These are phyloP conservation scores for Drosophila lacteicornis DNA, from an alignment of 1,140 invertebrate genomes.

Conservation along the genomic window DNA sequence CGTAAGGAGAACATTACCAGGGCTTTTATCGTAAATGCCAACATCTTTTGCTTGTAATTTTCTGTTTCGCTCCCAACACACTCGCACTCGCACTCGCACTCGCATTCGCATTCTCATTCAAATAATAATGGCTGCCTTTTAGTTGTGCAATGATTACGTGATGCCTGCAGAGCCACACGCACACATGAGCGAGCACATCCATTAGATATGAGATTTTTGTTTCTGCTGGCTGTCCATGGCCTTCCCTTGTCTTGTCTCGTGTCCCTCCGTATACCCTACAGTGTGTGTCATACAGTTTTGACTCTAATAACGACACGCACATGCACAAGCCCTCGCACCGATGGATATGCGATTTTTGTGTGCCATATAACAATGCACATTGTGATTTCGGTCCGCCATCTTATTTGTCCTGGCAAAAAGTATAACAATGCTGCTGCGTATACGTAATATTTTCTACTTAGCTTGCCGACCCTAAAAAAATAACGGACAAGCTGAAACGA, in stretches of 20 bases:
- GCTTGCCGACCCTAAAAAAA: conserved; percentile 44
- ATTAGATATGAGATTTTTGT: conserved; percentile 80
- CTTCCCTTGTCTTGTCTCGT: conserved; percentile 23
- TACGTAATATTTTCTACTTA: conserved; percentile 66
- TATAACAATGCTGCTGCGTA: conserved; percentile 47
- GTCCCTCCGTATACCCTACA: background rate
- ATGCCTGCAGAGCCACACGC: conserved; percentile 64
- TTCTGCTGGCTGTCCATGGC: conserved; percentile 48
- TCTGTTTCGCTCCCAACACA: conserved; percentile 75
- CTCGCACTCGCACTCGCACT: conserved; percentile 47
- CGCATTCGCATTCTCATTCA: conserved; percentile 75
- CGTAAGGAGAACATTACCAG: conserved; percentile 80
- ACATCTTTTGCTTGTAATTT: conserved; percentile 82
- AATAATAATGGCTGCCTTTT: conserved; percentile 82
- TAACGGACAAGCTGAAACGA: conserved; percentile 27
- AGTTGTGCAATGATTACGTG: conserved; percentile 82
- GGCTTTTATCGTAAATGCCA: conserved; percentile 82
- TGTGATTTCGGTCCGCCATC: conserved; percentile 41
- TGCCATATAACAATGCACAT: conserved; percentile 60
- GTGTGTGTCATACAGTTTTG: conserved; percentile 62
- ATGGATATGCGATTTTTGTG: conserved; percentile 54
- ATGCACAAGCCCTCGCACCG: conserved; percentile 33
- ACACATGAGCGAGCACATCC: conserved; percentile 71
- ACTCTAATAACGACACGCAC: conserved; percentile 62
- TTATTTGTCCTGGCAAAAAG: conserved; percentile 37